These are phyloP conservation scores for Amphipoea lucens DNA, from an alignment of 2,888 invertebrate genomes.

Conservation along the genomic window DNA sequence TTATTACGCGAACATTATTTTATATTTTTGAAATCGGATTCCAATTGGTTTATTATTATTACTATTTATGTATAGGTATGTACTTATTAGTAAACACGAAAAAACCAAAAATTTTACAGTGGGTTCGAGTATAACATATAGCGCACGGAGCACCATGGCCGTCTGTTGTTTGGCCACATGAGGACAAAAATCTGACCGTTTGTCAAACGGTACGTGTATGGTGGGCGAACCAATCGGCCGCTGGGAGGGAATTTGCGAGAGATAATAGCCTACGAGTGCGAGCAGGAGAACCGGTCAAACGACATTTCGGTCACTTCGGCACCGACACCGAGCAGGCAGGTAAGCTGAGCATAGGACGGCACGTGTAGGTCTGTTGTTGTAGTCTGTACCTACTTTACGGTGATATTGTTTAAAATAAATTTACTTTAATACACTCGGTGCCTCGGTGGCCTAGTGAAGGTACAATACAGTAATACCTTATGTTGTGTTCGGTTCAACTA, in stretches of 20 bases:
- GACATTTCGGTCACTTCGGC: constrained; percentile 78
- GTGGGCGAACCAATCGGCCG: constrained; percentile 82
- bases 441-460: background rate
- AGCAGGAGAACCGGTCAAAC: constrained; percentile 88
- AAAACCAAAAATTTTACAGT: background rate
- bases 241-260: constrained; percentile 86
- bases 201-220: constrained; percentile 78
- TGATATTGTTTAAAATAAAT: constrained; percentile 1
- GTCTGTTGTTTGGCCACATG: constrained; percentile 65
- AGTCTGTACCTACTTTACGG: constrained; percentile 8
- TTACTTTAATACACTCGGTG: background rate
- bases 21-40: constrained; percentile 7
- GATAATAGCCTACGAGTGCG: constrained; percentile 79
- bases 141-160: constrained; percentile 41
- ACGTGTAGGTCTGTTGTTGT: constrained; percentile 39
- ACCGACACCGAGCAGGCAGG: constrained; percentile 72
- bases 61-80: background rate
- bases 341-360: constrained; percentile 56
- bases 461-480: background rate
- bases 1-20: constrained; percentile 13
- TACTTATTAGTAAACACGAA: background rate
- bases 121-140: background rate
- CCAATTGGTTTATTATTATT: background rate
- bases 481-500: background rate
- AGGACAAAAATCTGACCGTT: constrained; percentile 78